These are phyloP conservation scores for Cheilosia vulpina DNA, from an alignment of 2,888 invertebrate species.

Conservation along the genomic window DNA sequence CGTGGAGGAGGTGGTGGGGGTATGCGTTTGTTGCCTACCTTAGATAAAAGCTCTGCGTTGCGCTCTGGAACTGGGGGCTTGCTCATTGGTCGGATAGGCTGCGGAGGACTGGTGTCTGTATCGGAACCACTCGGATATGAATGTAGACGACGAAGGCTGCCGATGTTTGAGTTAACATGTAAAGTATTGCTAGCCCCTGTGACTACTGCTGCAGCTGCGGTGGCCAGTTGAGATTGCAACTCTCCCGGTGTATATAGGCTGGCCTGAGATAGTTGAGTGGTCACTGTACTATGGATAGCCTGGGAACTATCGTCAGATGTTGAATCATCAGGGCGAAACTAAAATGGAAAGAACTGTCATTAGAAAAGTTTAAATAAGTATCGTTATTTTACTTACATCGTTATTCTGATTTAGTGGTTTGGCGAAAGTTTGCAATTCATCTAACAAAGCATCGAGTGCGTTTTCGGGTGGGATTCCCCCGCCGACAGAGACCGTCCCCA, in stretches of 20 bases:
- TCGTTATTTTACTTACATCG: slow-evolving; percentile 78
- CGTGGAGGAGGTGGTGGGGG: slow-evolving; percentile 97
- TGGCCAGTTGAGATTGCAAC: slow-evolving; percentile 75
- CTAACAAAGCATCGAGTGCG: slow-evolving; percentile 98
- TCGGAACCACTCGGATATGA: slow-evolving; percentile 95
- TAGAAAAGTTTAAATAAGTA: not conserved
- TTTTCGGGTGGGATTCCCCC: slow-evolving; percentile 89
- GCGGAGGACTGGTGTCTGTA: slow-evolving; percentile 90
- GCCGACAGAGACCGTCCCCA: slow-evolving; percentile 86
- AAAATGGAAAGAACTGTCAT: slow-evolving; percentile 23
- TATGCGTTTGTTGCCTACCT: slow-evolving; percentile 89
- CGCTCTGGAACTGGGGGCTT: slow-evolving; percentile 94
- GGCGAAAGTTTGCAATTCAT: slow-evolving; percentile 95
- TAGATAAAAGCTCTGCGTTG: slow-evolving; percentile 90
- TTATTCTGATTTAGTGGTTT: slow-evolving; percentile 85
- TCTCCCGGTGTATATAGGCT: slow-evolving; percentile 81
- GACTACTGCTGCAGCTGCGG: slow-evolving; percentile 76
- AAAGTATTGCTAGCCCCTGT: slow-evolving; percentile 83
- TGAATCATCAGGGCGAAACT: slow-evolving; percentile 83
- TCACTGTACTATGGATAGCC: slow-evolving; percentile 83
- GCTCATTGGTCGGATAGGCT: slow-evolving; percentile 86
- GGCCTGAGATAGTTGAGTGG: slow-evolving; percentile 83
- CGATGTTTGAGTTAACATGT: slow-evolving; percentile 81
- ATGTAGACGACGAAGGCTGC: slow-evolving; percentile 89
- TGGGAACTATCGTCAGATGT: slow-evolving; percentile 84